These are phyloP conservation scores for Antheraea mylitta DNA, from an alignment of 1,140 invertebrate species.

Conservation along the genomic window DNA sequence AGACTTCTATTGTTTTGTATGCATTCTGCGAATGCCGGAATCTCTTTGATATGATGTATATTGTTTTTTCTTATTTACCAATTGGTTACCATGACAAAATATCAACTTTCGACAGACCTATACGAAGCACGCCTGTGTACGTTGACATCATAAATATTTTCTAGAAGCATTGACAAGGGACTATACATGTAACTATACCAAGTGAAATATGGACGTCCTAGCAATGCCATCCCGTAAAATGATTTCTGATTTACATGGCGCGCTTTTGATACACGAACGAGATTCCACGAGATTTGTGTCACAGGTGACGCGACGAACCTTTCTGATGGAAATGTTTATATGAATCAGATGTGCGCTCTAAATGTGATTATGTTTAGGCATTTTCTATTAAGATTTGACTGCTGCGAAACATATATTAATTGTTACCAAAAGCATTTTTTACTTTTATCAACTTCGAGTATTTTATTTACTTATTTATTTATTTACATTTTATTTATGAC, in stretches of 20 bases:
- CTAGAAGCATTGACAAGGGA: slow-evolving; percentile 30
- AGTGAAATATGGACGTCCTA: slow-evolving; percentile 50
- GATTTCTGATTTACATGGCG: slow-evolving; percentile 57
- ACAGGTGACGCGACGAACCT: slow-evolving; percentile 40
- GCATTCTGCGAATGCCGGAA: no score
- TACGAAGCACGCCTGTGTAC: slow-evolving; percentile 32
- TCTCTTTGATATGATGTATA: no score
- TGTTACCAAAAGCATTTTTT: no score
- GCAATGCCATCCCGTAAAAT: slow-evolving; percentile 52
- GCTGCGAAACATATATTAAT: slow-evolving; percentile 25
- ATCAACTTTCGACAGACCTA: neutral
- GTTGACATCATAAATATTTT: slow-evolving; percentile 50
- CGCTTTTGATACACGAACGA: slow-evolving; percentile 47
- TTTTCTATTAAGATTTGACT: slow-evolving; percentile 17
- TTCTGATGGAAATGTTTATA: slow-evolving; percentile 2
- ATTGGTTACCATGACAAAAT: neutral
- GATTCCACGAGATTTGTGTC: slow-evolving; percentile 42
- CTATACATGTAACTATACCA: slow-evolving; percentile 41
- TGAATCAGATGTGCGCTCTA: neutral
- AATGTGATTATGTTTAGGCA: neutral
- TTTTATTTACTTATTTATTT: no score
- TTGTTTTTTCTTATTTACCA: no score
- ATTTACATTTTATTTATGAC: no score
- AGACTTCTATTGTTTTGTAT: no score
- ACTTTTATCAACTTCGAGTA: no score